phyloP scores from a whole-genome alignment of 2,888 invertebrate species.

The Xanthorhoe spadicearia region DNA sequence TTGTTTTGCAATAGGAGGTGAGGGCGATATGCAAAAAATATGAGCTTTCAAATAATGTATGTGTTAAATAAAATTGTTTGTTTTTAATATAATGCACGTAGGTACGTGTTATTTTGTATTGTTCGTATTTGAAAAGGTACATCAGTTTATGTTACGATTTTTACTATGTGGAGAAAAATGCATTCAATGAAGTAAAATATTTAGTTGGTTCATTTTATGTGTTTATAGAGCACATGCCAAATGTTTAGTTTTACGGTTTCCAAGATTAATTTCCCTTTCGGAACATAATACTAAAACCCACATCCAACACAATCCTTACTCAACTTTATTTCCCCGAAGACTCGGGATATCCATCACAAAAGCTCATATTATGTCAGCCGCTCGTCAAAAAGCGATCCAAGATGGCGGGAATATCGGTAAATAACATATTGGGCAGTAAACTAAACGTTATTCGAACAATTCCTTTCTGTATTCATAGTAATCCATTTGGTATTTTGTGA shows the following conservation, averaged over 20 bases:
- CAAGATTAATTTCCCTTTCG: constrained; percentile 23
- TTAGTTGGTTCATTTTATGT: neutral
- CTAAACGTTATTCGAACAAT: constrained; percentile 23
- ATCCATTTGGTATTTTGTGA: constrained; percentile 11
- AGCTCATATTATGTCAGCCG: constrained; percentile 38
- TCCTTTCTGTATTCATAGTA: constrained; percentile 19
- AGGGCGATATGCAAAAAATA: neutral
- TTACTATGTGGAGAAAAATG: no score
- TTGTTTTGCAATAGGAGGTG: neutral
- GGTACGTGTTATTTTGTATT: no score
- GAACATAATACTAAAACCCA: constrained; percentile 30
- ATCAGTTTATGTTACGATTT: neutral
- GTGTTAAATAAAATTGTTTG: no score
- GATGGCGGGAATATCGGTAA: constrained; percentile 24
- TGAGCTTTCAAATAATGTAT: neutral
- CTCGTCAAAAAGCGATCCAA: constrained; percentile 35
- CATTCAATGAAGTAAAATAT: neutral
- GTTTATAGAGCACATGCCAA: constrained; percentile 5
- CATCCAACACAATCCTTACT: constrained; percentile 35
- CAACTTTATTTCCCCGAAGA: constrained; percentile 42
- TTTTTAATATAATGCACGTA: no score
- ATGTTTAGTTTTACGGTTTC: constrained; percentile 23
- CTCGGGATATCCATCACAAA: constrained; percentile 41
- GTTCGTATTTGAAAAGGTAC: no score
- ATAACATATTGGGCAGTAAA: constrained; percentile 32